Evolutionary conservation across 1,140 invertebrate genomes (phyloP), one percentile per base, ranked within the genome.

Genomic region (Meloidogyne exigua): DNA sequence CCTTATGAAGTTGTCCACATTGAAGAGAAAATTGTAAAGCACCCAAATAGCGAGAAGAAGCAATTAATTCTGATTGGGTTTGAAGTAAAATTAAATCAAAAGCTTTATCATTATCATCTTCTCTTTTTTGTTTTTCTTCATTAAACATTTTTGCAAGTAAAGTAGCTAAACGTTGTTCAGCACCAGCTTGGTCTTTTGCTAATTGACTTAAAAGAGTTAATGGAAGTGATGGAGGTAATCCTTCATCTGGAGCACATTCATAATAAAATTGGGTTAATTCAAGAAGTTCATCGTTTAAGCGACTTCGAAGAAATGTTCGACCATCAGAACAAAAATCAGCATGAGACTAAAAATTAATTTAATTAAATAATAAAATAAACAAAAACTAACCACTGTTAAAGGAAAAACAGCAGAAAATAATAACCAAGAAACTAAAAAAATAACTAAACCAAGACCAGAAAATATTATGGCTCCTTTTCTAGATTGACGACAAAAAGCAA

Each of bases 351-450:
- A 77, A 15, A 72, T 4, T 69, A 26, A 18, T 70, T n/a, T 25
- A 9, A 18, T 23, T 26, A 28, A 42, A 32, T 2, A 39, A 70
- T 21, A 69, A 72, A 72, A 63, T 11, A 13, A 64, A 67, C 79
- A 70, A 69, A 72, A 72, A 63, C 13, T 21, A 64, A 67, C 79
- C 28, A 83, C 65, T 12, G 81, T 81, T 28, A 83, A 42, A 23
- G 81, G 81, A n/a, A 83, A 78, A 32, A 78, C 71, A 42, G 79
- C 21, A 15, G 81, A 83, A 49, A 82, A 81, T 10, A 82, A 57
- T 18, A 77, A 62, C 81, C 81, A 82, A 21, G 82, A 36, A 18
- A 82, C 64, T 18, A 82, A 21, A 67, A 82, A 82, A 11, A 83
- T 78, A 42, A 82, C 81, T 57, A 82, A 42, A 21, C 81, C 81